Conservation (phyloP, 2,797 vertebrate genomes). For the Oreortyx pictus region DNA sequence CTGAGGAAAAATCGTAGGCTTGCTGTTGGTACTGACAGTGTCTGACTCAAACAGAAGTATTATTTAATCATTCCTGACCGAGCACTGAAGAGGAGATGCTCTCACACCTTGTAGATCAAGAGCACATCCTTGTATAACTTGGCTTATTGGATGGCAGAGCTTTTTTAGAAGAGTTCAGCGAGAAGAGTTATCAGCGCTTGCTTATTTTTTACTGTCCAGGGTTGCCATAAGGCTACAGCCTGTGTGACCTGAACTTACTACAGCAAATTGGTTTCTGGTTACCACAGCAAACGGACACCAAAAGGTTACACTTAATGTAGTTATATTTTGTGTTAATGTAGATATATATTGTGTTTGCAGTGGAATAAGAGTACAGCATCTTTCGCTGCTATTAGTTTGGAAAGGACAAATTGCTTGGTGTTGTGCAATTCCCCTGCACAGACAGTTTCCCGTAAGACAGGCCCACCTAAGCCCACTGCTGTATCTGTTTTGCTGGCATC, state of each 20-base stretch:
- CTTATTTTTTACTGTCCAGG: not conserved
- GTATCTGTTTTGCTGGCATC: not conserved
- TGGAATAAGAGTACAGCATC: not conserved
- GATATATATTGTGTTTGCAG: not conserved
- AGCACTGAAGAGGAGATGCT: not conserved
- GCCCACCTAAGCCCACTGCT: not conserved
- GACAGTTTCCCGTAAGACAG: not conserved
- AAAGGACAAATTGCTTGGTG: not conserved
- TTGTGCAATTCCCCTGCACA: not conserved
- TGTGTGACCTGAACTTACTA: not conserved
- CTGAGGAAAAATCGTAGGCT: not conserved
- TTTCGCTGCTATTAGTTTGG: not conserved
- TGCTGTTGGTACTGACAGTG: not conserved
- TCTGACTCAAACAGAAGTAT: not conserved
- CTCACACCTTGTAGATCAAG: not conserved
- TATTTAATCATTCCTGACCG: not conserved
- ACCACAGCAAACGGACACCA: not conserved
- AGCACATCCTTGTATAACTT: not conserved
- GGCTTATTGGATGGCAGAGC: not conserved
- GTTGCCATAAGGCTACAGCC: not conserved
- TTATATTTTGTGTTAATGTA: not conserved
- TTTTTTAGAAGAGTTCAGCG: slow-evolving; percentile 1
- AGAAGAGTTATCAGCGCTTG: not conserved
- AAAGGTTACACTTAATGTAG: accelerated
- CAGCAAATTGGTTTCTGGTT: not conserved